A percentile compares a stretch with the other conserved stretches of the same genome.
These are phyloP conservation scores for Sanderia malayensis DNA, from an alignment of 30 jellyfish, hydroid and myxozoan genomes.

Conservation along the genomic window DNA sequence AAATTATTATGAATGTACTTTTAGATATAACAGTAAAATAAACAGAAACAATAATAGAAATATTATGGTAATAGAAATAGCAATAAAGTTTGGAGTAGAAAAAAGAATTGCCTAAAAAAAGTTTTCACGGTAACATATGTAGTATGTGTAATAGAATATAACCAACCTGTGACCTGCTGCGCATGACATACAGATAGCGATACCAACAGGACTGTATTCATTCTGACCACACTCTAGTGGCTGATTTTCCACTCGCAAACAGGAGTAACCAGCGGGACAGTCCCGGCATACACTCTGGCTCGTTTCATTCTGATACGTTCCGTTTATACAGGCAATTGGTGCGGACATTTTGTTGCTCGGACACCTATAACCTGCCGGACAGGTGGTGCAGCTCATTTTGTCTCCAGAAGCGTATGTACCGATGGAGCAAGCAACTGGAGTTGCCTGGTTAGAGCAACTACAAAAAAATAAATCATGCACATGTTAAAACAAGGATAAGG, in stretches of 20 bases:
- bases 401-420: slow-evolving; percentile 71
- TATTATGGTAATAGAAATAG: too few relatives aligned
- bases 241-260: neutral
- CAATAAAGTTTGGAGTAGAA: too few relatives aligned
- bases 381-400: slow-evolving; percentile 40
- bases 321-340: slow-evolving; percentile 52
- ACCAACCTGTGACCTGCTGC: slow-evolving; percentile 23
- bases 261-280: slow-evolving; percentile 81
- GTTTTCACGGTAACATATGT: too few relatives aligned
- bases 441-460: slow-evolving; percentile 57
- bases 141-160: too few relatives aligned
- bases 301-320: slow-evolving; percentile 84
- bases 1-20: too few relatives aligned
- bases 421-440: slow-evolving; percentile 41
- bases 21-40: too few relatives aligned
- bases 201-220: slow-evolving; percentile 44
- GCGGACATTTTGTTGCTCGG: slow-evolving; percentile 28
- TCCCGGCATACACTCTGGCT: slow-evolving; percentile 46
- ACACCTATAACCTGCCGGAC: slow-evolving; percentile 61
- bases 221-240: slow-evolving; percentile 52
- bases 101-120: too few relatives aligned
- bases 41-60: too few relatives aligned
- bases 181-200: slow-evolving; percentile 24
- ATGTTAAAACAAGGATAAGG: too few relatives aligned
- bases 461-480: too few relatives aligned